Evolutionary conservation across 2,888 invertebrate species (phyloP), one percentile per base, ranked within the genome.

Genomic region (Choristoneura rosaceana): DNA sequence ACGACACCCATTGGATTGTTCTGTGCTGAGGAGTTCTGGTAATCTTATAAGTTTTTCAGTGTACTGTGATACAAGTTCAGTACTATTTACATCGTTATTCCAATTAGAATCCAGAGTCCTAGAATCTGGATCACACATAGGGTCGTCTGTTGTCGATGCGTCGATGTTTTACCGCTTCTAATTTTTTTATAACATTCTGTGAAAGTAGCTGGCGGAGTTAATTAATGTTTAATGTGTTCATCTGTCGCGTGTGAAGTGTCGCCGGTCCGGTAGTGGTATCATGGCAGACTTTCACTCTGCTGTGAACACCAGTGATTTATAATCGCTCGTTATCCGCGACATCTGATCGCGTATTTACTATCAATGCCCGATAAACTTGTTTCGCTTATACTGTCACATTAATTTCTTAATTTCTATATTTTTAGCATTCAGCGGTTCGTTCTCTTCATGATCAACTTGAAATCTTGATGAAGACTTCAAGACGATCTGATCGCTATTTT

Each of bases 231-330:
- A 70, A 80, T 80, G 83, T 87, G 79, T 86, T 86, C 82, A 83
- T 87, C 81, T 83, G 84, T 75, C 80, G 80, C 78, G 60, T 78
- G 77, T 80, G 78, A 83, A 84, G 81, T 87, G 86, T 89, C 86
- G 84, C 86, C 82, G 82, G 80, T 86, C 83, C 86, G 85, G 82
- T 81, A 81, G 76, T 80, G 79, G 81, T 86, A 86, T 84, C 81
- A 84, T 80, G 79, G 78, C 81, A 73, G 80, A 92, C 92, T 93
- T 93, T 93, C 92, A 90, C 92, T 90, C 82, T 80, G 82, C 81
- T 71, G 82, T 84, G 83, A 85, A 80, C 82, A 81, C 82, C 77
- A 81, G 82, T 87, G 84, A 88, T 90, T 88, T 87, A 85, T 87
- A 87, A 87, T 87, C 83, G 83, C 82, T 83, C 81, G 83, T 85